Percentiles rank a stretch among this genome's conserved stretches.
Evolutionary conservation across 2,113 vertebrate genomes (phyloP).

Genomic region (Corydoras maculifer): DNA sequence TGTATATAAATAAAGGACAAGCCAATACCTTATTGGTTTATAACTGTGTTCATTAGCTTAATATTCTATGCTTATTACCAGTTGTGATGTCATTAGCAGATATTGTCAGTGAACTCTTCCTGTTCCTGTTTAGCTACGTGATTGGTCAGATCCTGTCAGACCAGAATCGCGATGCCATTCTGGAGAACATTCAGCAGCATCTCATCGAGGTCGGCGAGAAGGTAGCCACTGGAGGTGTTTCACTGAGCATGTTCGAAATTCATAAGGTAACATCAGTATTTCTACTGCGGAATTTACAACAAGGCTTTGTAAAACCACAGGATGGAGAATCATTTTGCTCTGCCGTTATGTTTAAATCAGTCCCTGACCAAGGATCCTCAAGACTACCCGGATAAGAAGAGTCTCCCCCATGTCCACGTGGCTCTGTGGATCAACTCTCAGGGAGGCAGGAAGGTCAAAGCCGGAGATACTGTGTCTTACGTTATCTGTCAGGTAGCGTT

Average conservation of each 20-base stretch:
- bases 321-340: too few relatives aligned
- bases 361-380: conserved; percentile 94
- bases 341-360: conserved; percentile 49
- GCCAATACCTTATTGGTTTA: too few relatives aligned
- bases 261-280: conserved; percentile 77
- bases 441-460: conserved; percentile 84
- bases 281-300: neutral
- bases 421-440: conserved; percentile 98
- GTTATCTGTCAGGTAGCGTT: conserved; percentile 86
- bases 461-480: conserved; percentile 92
- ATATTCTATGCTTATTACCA: too few relatives aligned
- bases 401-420: conserved; percentile 90
- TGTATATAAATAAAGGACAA: too few relatives aligned
- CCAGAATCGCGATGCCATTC: conserved; percentile 83
- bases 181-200: conserved; percentile 93
- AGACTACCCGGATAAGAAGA: conserved; percentile 97
- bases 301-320: too few relatives aligned
- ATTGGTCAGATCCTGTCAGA: conserved; percentile 95
- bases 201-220: conserved; percentile 89
- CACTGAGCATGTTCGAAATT: conserved; percentile 85
- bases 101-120: neutral
- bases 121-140: conserved; percentile 72
- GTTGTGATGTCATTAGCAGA: too few relatives aligned
- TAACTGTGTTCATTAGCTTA: too few relatives aligned
- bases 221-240: conserved; percentile 71